Conservation (phyloP, 2,888 invertebrate species). For the Tortricodes alternella region DNA sequence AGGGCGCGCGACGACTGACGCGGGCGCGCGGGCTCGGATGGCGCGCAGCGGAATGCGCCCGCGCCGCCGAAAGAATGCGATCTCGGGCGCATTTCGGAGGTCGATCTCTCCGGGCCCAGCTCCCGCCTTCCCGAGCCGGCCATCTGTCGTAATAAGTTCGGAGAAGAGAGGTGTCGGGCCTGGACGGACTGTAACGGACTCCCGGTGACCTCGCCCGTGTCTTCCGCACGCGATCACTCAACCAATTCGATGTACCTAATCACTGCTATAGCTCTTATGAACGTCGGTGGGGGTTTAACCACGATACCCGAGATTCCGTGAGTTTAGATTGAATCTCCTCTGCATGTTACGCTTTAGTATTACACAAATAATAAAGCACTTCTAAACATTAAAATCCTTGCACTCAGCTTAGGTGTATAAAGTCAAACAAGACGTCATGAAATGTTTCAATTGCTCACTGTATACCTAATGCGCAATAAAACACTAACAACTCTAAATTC, state of each 20-base stretch:
- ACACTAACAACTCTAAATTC: not conserved
- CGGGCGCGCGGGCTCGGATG: slow-evolving; percentile 77
- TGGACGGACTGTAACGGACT: slow-evolving; percentile 67
- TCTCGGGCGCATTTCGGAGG: slow-evolving; percentile 83
- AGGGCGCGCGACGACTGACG: slow-evolving; percentile 81
- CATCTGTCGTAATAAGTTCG: slow-evolving; percentile 83
- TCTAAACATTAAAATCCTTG: not conserved
- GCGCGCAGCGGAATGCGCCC: slow-evolving; percentile 82
- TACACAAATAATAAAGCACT: not conserved
- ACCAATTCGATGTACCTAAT: slow-evolving; percentile 50
- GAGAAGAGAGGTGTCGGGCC: slow-evolving; percentile 75
- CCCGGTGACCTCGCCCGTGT: slow-evolving; percentile 61
- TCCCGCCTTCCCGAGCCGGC: slow-evolving; percentile 74
- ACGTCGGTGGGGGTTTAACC: not conserved
- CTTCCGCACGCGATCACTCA: slow-evolving; percentile 55
- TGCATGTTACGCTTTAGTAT: not conserved
- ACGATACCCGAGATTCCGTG: not conserved
- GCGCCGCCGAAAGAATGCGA: slow-evolving; percentile 83
- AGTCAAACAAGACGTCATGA: too few species aligned
- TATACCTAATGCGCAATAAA: not conserved
- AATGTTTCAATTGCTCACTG: not conserved
- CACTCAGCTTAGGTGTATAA: too few species aligned
- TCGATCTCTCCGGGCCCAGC: slow-evolving; percentile 79
- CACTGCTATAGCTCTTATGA: slow-evolving; percentile 38
- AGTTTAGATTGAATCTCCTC: not conserved